Percentiles rank a stretch among this genome's conserved stretches.
Conservation (phyloP, 2,888 invertebrate species). For the Pterobdella sp. region DNA sequence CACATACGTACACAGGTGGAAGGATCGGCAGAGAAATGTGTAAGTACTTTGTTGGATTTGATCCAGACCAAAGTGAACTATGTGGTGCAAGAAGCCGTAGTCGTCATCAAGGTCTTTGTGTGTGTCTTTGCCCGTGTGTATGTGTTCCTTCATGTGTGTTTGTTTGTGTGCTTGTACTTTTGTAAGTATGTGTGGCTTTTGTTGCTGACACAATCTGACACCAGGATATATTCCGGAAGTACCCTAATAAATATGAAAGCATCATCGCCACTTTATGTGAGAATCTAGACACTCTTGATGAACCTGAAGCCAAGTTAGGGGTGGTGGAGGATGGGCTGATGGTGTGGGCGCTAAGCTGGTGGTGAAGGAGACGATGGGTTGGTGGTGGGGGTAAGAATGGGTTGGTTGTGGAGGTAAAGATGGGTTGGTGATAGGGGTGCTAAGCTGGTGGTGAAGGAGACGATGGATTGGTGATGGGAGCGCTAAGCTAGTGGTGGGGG, state of each 20-base stretch:
- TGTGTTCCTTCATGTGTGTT: constrained; percentile 1
- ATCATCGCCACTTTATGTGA: constrained; percentile 98
- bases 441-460: neutral
- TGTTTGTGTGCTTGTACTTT: neutral
- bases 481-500: too few relatives aligned
- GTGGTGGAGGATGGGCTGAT: constrained; percentile 58
- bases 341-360: too few relatives aligned
- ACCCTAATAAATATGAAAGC: constrained; percentile 98
- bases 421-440: neutral
- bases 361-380: constrained; percentile 87
- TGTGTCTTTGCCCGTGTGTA: constrained; percentile 5
- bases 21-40: constrained; percentile 94
- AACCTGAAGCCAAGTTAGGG: constrained; percentile 73
- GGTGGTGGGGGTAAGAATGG: neutral
- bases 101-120: constrained; percentile 73
- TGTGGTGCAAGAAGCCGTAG: constrained; percentile 98
- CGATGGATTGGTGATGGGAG: neutral
- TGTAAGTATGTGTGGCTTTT: constrained; percentile 6
- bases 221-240: constrained; percentile 61
- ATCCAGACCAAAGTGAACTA: constrained; percentile 99
- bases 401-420: too few relatives aligned
- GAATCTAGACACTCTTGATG: constrained; percentile 94
- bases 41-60: constrained; percentile 87
- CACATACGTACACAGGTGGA: constrained; percentile 98
- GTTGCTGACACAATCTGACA: neutral